Evolutionary conservation across 2,888 invertebrate genomes (phyloP).

Genomic region (Cephus pygmeus): DNA sequence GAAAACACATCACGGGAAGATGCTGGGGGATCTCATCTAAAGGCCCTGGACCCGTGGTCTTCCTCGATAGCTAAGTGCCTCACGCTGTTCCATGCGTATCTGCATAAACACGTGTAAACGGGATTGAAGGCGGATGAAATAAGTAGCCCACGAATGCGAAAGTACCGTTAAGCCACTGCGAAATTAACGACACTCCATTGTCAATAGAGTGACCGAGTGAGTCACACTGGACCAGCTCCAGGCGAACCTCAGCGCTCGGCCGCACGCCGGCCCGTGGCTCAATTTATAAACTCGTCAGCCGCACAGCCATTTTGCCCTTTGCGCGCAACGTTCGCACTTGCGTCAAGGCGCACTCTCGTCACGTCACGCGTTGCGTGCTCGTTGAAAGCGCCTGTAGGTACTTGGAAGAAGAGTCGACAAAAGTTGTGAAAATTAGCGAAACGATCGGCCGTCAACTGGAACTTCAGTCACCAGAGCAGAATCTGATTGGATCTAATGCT

Average conservation of each 20-base stretch:
- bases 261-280: slow-evolving; percentile 41
- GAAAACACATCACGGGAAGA: background rate
- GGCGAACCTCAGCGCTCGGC: slow-evolving; percentile 33
- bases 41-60: background rate
- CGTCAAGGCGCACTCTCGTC: background rate
- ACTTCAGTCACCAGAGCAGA: background rate
- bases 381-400: background rate
- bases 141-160: background rate
- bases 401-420: background rate
- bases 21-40: background rate
- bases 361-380: background rate
- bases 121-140: background rate
- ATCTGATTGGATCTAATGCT: background rate
- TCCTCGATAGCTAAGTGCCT: background rate
- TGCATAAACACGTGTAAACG: background rate
- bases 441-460: background rate
- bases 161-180: slow-evolving; percentile 6
- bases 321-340: background rate
- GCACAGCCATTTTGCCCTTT: slow-evolving; percentile 39
- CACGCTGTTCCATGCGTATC: background rate
- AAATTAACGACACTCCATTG: slow-evolving; percentile 35
- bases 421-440: background rate
- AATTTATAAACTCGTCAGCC: slow-evolving; percentile 63
- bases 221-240: slow-evolving; percentile 35
- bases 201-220: slow-evolving; percentile 36